Evolutionary conservation across 2,888 invertebrate species (phyloP), one percentile per base, ranked within the genome.

Genomic region (Polymixis lichenea): DNA sequence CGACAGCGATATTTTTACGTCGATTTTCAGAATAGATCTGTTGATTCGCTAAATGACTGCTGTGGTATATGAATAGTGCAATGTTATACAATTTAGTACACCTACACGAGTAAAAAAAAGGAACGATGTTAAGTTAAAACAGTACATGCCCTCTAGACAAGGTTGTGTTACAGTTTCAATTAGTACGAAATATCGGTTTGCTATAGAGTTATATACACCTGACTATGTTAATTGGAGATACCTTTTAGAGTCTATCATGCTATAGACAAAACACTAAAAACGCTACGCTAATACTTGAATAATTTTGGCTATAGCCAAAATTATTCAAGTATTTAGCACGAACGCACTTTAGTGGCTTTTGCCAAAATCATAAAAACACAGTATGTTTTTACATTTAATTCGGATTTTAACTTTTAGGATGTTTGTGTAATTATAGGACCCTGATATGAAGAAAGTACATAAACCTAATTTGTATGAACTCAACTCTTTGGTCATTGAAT

Each of bases 121-220:
- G 60, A 60, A 65, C 55, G 46, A 25, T 66, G 46, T 38, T 61
- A 62, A 72, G 72, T 74, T 78, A 76, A 75, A 78, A 78, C 82
- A 70, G 75, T 75, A 75, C 60, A 77, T 85, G 81, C 81, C 88
- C 87, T 88, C 85, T 81, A 85, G 87, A 85, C 83, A 87, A 84
- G 78, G 81, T 84, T 85, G 82, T 77, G 77, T 78, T 82, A 84
- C 83, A 76, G 82, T 74, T 80, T 79, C 68, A 88, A 86, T 83
- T 83, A 82, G 78, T 75, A 83, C 69, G 60, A 64, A 78, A 72
- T 80, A 80, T 77, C 72, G 76, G 75, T 38, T 78, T 28, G 38
- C 78, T 75, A 51, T 80, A 70, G 62, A 71, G 71, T 77, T 80
- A 75, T 75, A 78, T 19, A 43, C 49, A 65, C 32, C 55, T 38